Base-by-base conservation (phyloP, 2,113 vertebrate species). In the Macquaria australasica region DNA sequence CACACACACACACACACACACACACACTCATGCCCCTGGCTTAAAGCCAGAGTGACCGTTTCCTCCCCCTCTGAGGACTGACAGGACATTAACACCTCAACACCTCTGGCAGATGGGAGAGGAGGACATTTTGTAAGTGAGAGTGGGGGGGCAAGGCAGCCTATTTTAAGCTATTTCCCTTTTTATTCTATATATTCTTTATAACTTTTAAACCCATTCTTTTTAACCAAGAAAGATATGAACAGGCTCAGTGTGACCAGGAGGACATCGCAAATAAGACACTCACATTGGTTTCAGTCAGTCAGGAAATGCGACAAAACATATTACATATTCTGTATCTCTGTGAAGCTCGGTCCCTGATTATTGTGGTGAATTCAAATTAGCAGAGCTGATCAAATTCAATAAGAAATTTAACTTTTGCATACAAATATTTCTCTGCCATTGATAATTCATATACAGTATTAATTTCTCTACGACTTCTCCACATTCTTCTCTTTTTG, bases 41-140 rank as follows among this genome's bases (percentile, higher is more conserved):
- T 34, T 31, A 7, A 48, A 74, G 77, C 81, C 83, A 81, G 62
- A 70, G 74, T 76, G 82, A 60, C 90, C 67, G 59, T 37, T 10
- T 69, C 80, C 81, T 69, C 31, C 70, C 82, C 86, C 78, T 84
- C 84, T 73, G 77, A 78, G 86, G 89, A 88, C 83, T 84, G 87
- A 88, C 85, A 79, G 84, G 83, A 92, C 85, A 90, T 90, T 88
- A 91, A 85, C 84, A 80, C 80, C 79, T 82, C 69, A 11, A 41
- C 79, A 69, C 85, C 82, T 81, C 88, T 68, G 82, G 88, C 89
- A 88, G 68, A 91, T 77, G 84, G 73, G 63, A 77, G 82, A 83
- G 23, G 77, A 73, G 73, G 87, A 84, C 83, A 16, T 64, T 78
- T 56, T 66, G 82, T 79, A 7, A 34, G 31, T 6, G 34, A 82